Percentiles rank a stretch among this genome's conserved stretches.
Evolutionary conservation across 2,113 vertebrate genomes (phyloP).

Genomic region (Neofelis nebulosa): DNA sequence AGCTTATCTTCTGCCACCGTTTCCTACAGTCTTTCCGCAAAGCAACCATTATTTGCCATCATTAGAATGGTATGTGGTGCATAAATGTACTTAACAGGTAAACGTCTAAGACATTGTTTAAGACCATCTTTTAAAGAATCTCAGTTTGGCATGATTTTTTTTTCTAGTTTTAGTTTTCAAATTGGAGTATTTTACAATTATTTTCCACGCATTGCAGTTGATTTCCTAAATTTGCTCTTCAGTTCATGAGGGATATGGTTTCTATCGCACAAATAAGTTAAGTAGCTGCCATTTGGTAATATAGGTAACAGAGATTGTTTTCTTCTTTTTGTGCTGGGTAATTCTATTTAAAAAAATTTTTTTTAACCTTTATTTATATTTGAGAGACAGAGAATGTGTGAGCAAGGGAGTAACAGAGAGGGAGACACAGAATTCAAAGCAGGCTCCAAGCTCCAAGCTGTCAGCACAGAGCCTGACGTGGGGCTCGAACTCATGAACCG

Average conservation of each 20-base stretch:
- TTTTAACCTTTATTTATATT: too few relatives aligned
- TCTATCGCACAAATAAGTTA: slow-evolving; percentile 5
- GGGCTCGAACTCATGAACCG: too few relatives aligned
- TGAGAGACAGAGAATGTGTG: too few relatives aligned
- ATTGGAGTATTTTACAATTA: neutral
- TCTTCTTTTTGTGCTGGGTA: neutral
- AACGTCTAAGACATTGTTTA: slow-evolving; percentile 28
- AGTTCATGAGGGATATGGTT: neutral
- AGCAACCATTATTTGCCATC: slow-evolving; percentile 39
- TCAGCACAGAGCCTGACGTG: too few relatives aligned
- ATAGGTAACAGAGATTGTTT: neutral
- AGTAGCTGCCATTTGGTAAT: neutral
- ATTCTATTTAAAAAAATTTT: neutral
- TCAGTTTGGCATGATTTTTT: slow-evolving; percentile 5
- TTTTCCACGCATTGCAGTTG: neutral
- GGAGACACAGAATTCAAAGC: too few relatives aligned
- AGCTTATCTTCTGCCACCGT: slow-evolving; percentile 68
- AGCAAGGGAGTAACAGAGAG: too few relatives aligned
- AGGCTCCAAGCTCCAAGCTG: too few relatives aligned
- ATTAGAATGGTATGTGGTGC: slow-evolving; percentile 47
- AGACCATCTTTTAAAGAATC: slow-evolving; percentile 16
- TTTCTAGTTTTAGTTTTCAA: slow-evolving; percentile 17
- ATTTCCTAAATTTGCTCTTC: slow-evolving; percentile 24
- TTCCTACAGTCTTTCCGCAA: slow-evolving; percentile 64
- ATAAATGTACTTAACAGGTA: slow-evolving; percentile 28